phyloP scores from a whole-genome alignment of 1,140 invertebrate genomes.

The Ladona fulva region DNA sequence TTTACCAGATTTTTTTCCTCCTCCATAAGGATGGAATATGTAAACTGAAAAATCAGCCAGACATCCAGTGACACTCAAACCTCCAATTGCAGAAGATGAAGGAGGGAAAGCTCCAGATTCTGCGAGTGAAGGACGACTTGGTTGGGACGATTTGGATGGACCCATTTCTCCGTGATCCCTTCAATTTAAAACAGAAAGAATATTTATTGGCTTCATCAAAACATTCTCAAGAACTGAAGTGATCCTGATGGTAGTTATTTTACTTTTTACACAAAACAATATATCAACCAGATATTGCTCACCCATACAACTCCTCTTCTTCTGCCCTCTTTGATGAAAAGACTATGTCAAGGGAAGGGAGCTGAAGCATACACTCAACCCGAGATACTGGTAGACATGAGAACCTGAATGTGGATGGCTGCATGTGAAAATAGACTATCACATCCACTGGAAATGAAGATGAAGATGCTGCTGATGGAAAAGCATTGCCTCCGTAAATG shows the following conservation, averaged over 20 bases:
- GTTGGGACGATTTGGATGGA: background rate
- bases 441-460: slow-evolving; percentile 97
- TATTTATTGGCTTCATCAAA: no score
- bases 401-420: slow-evolving; percentile 85
- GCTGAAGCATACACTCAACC: slow-evolving; percentile 91
- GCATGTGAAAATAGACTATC: slow-evolving; percentile 96
- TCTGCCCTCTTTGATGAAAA: slow-evolving; percentile 84
- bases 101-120: background rate
- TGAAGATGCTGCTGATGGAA: slow-evolving; percentile 36
- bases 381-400: slow-evolving; percentile 90
- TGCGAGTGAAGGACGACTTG: background rate
- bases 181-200: background rate
- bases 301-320: slow-evolving; percentile 47
- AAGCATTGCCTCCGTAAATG: background rate
- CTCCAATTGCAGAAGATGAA: slow-evolving; percentile 62
- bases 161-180: background rate
- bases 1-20: slow-evolving; percentile 65
- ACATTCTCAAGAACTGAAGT: no score
- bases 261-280: no score
- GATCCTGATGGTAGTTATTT: no score
- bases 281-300: slow-evolving; percentile 23
- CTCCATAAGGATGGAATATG: slow-evolving; percentile 95
- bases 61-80: slow-evolving; percentile 86
- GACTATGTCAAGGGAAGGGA: slow-evolving; percentile 89
- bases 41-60: slow-evolving; percentile 94